A percentile compares a stretch with the other conserved stretches of the same genome.
Conservation (phyloP, 2,888 invertebrate genomes). For the Patella caerulea region DNA sequence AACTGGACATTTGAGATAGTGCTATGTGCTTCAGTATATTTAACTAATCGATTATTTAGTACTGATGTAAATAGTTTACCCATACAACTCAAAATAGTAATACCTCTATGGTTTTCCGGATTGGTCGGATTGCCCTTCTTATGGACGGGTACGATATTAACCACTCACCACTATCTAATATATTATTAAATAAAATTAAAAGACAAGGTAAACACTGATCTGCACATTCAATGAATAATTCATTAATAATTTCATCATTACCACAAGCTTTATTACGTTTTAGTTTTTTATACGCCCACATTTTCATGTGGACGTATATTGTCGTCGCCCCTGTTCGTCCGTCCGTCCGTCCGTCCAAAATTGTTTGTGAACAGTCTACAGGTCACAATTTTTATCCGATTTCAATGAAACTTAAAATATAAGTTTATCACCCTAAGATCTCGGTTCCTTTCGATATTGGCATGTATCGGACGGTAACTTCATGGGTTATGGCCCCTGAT, state of each 20-base stretch:
- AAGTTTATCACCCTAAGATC: no score
- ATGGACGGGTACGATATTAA: neutral
- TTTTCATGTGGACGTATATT: no score
- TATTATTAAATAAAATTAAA: neutral
- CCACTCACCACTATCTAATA: neutral
- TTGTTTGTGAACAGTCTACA: no score
- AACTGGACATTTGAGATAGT: neutral
- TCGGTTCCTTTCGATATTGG: no score
- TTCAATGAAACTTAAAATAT: no score
- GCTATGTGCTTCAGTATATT: neutral
- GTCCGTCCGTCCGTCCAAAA: no score
- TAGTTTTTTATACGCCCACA: neutral
- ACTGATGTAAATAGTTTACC: slow-evolving; percentile 14
- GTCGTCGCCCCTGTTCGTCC: no score
- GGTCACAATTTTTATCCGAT: no score
- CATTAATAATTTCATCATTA: neutral
- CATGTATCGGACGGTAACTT: no score
- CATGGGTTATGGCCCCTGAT: no score
- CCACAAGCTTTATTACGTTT: neutral
- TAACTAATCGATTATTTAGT: slow-evolving; percentile 8
- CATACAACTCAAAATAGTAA: slow-evolving; percentile 11
- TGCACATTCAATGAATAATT: neutral
- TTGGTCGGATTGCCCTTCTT: slow-evolving; percentile 4
- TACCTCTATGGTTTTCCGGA: slow-evolving; percentile 17
- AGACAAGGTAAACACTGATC: neutral